Evolutionary conservation across 2,797 vertebrate genomes (phyloP).

Genomic region (Phataginus tricuspis): DNA sequence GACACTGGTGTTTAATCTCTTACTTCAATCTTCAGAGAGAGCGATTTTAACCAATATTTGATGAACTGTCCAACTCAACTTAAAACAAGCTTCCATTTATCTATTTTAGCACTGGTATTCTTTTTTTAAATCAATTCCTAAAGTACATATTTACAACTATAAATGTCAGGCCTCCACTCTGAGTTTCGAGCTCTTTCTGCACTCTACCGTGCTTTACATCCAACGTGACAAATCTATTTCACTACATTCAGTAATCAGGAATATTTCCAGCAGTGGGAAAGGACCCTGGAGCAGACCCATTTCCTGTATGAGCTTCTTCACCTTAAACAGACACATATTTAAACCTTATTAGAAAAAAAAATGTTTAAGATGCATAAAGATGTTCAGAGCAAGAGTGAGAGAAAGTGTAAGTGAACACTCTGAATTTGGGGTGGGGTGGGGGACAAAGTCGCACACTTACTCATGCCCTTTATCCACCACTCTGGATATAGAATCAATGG

Average conservation of each 20-base stretch:
- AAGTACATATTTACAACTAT: not conserved
- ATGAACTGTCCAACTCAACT: conserved; percentile 39
- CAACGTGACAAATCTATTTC: conserved; percentile 33
- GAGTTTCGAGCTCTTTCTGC: not conserved
- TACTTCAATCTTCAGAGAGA: not conserved
- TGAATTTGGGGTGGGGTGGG: too few species aligned
- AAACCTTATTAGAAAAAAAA: not conserved
- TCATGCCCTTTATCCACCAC: not conserved
- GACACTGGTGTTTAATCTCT: not conserved
- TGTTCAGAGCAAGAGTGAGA: not conserved
- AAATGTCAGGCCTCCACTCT: not conserved
- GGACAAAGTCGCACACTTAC: not conserved
- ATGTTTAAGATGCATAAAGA: not conserved
- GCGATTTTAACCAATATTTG: conserved; percentile 26
- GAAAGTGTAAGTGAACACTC: not conserved
- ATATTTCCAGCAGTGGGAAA: not conserved
- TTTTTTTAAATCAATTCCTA: conserved; percentile 22
- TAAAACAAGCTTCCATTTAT: conserved; percentile 43
- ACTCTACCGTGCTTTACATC: accelerated
- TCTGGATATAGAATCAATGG: not conserved
- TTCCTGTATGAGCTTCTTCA: not conserved
- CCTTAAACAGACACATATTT: not conserved
- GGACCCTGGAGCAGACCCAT: not conserved
- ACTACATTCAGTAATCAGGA: not conserved
- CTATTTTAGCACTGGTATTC: not conserved